phyloP scores from a whole-genome alignment of 2,888 invertebrate genomes.

The Rotaria sp. region DNA sequence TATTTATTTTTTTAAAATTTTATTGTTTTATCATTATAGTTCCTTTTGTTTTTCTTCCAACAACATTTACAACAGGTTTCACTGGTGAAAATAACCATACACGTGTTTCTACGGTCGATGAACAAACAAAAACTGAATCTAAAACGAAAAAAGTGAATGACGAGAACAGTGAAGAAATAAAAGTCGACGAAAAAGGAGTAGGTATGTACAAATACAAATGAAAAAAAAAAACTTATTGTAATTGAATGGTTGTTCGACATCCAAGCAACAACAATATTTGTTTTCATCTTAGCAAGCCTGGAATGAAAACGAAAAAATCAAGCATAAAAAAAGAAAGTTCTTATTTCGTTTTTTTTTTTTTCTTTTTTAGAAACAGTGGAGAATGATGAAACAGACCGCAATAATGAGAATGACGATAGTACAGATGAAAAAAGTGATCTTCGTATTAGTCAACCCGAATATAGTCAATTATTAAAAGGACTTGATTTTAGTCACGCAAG shows the following conservation, averaged over 20 bases:
- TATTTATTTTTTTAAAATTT: not conserved
- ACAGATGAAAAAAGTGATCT: conserved; percentile 7
- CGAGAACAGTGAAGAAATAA: not conserved
- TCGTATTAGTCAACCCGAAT: conserved; percentile 27
- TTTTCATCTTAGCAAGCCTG: not conserved
- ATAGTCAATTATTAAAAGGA: conserved; percentile 7
- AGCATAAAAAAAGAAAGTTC: not conserved
- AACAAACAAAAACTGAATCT: not conserved
- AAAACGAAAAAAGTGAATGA: not conserved
- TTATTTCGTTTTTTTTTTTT: not conserved
- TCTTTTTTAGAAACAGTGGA: not conserved
- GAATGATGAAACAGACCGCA: not conserved
- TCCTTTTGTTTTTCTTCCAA: conserved; percentile 7
- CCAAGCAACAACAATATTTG: not conserved
- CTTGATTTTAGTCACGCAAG: not conserved
- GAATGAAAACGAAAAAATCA: not conserved
- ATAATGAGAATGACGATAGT: not conserved
- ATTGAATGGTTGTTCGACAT: conserved; percentile 7
- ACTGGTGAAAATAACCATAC: not conserved
- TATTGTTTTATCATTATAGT: not conserved
- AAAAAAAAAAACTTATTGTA: not conserved
- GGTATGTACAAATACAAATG: not conserved
- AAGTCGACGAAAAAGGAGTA: not conserved
- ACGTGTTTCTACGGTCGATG: not conserved
- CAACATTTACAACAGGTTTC: not conserved